Evolutionary conservation across 2,888 invertebrate genomes (phyloP).

Genomic region (Eupsilia transversa): DNA sequence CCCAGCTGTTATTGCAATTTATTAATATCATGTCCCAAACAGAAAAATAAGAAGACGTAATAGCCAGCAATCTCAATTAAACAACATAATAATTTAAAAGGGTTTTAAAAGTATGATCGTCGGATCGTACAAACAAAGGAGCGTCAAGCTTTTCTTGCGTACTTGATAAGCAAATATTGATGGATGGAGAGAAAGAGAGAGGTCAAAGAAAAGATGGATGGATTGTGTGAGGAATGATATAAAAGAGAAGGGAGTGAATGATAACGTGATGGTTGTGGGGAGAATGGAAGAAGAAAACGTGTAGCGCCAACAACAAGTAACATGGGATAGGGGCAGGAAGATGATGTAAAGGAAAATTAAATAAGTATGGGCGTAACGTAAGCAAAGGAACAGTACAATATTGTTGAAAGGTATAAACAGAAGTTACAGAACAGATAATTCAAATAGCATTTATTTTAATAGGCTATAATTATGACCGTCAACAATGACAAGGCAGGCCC

Average conservation of each 20-base stretch:
- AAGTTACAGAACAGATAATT: slow-evolving; percentile 13
- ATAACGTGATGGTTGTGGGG: background rate
- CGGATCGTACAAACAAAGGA: background rate
- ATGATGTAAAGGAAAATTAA: background rate
- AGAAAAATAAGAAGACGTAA: background rate
- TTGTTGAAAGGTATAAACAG: background rate
- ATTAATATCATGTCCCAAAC: slow-evolving; percentile 34
- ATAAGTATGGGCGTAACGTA: background rate
- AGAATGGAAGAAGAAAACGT: background rate
- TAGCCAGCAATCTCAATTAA: background rate
- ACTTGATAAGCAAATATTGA: background rate
- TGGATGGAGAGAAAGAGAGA: background rate
- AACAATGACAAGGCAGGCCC: slow-evolving; percentile 9
- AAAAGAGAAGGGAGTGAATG: background rate
- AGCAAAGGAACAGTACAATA: background rate
- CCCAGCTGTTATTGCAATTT: background rate
- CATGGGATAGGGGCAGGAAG: background rate
- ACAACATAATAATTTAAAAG: too few relatives aligned
- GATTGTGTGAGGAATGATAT: background rate
- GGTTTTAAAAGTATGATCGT: too few relatives aligned
- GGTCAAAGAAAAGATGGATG: background rate
- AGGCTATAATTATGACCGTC: background rate
- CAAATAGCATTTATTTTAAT: background rate
- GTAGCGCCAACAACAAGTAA: background rate
- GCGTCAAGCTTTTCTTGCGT: background rate